A percentile compares a stretch with the other conserved stretches of the same genome.
Evolutionary conservation across 2,113 vertebrate genomes (phyloP).

Genomic region (Sander vitreus): DNA sequence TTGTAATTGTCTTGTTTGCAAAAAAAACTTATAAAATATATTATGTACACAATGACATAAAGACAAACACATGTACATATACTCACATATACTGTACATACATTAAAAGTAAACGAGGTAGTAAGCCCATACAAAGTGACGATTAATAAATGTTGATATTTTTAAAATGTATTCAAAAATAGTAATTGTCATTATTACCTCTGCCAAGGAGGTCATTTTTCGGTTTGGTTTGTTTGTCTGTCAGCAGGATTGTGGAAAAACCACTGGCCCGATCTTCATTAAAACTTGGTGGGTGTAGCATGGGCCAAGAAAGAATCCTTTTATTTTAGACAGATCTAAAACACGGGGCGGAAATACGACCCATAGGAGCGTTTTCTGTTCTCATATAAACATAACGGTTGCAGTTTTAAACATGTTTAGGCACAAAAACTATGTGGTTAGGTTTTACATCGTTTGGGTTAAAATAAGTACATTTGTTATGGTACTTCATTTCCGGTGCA

Average conservation of each 20-base stretch:
- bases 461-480: no score
- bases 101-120: neutral
- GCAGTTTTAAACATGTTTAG: no score
- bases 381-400: no score
- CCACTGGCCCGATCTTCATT: neutral
- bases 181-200: neutral
- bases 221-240: no score
- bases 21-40: neutral
- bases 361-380: no score
- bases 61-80: neutral
- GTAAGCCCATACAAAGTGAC: neutral
- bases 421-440: no score
- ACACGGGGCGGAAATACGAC: no score
- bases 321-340: no score
- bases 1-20: neutral
- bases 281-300: neutral
- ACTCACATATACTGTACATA: neutral
- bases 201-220: no score
- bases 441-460: no score
- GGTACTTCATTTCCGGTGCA: no score
- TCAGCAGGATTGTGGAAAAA: no score
- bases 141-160: neutral
- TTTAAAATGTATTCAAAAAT: neutral
- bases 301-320: neutral
- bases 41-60: neutral